phyloP scores from a whole-genome alignment of 30 jellyfish, hydroid and myxozoan genomes.

The Aurelia sp. region DNA sequence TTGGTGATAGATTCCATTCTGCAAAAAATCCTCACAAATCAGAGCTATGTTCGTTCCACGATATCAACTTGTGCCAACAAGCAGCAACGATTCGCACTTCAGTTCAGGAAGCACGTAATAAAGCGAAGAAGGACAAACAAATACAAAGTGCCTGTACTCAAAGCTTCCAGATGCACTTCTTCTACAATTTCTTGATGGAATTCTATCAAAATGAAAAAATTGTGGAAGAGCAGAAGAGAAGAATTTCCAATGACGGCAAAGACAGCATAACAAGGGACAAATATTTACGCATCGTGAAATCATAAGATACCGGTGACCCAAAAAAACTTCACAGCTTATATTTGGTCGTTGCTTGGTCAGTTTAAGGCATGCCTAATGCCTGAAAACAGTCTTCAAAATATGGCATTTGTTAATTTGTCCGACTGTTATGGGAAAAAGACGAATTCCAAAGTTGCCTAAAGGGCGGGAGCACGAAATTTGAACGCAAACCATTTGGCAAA shows the following conservation, averaged over 20 bases:
- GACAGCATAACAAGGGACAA: neutral
- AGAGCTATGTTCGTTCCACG: constrained; percentile 33
- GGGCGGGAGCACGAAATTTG: too few species aligned
- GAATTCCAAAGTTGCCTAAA: too few species aligned
- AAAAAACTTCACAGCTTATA: too few species aligned
- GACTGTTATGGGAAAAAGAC: too few species aligned
- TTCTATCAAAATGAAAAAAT: constrained; percentile 13
- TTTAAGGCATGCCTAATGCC: too few species aligned
- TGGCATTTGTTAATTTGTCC: too few species aligned
- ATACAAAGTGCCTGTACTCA: constrained; percentile 20
- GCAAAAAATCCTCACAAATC: constrained; percentile 17
- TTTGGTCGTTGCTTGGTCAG: too few species aligned
- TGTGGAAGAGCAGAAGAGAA: constrained; percentile 14
- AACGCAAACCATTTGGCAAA: too few species aligned
- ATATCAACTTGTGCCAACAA: constrained; percentile 16
- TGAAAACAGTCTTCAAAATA: too few species aligned
- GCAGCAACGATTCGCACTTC: constrained; percentile 6
- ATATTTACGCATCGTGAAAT: constrained; percentile 1
- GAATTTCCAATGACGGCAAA: constrained; percentile 3
- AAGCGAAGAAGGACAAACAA: constrained; percentile 2
- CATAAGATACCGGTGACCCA: neutral
- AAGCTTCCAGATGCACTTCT: neutral
- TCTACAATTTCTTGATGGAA: neutral
- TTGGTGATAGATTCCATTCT: constrained; percentile 33
- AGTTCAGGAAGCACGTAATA: constrained; percentile 23